These are phyloP conservation scores for Brachionus paranguensis DNA, from an alignment of 1,140 invertebrate genomes.

Conservation along the genomic window DNA sequence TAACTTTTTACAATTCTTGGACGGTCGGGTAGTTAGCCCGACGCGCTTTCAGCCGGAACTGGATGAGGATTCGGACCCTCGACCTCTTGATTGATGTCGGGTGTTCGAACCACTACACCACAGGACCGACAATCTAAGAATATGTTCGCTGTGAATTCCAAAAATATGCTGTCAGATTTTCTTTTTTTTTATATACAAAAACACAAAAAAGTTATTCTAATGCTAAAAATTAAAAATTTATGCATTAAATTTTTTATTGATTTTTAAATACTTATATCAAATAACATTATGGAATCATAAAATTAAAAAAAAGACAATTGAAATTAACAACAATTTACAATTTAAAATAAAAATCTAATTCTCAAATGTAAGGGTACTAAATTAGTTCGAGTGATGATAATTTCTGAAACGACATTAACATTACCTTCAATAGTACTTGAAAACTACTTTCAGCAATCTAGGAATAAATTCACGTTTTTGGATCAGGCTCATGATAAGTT, in stretches of 20 bases:
- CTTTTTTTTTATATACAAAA: too few species aligned
- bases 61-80: too few species aligned
- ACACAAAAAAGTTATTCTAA: too few species aligned
- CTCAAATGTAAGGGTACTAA: not conserved
- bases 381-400: not conserved
- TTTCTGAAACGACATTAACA: too few species aligned
- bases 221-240: not conserved
- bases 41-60: too few species aligned
- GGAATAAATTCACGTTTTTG: not conserved
- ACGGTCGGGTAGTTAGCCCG: too few species aligned
- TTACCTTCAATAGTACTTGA: not conserved
- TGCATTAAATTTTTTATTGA: not conserved
- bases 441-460: not conserved
- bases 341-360: not conserved
- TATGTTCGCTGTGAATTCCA: too few species aligned
- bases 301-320: not conserved
- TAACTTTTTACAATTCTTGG: too few species aligned
- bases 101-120: too few species aligned
- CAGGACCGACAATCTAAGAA: too few species aligned
- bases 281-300: not conserved
- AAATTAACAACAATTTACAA: not conserved
- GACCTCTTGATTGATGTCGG: too few species aligned
- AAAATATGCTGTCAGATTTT: too few species aligned
- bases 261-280: not conserved
- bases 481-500: not conserved